Evolutionary conservation across 1,140 invertebrate genomes (phyloP).

Genomic region (Rhyzopertha dominica): DNA sequence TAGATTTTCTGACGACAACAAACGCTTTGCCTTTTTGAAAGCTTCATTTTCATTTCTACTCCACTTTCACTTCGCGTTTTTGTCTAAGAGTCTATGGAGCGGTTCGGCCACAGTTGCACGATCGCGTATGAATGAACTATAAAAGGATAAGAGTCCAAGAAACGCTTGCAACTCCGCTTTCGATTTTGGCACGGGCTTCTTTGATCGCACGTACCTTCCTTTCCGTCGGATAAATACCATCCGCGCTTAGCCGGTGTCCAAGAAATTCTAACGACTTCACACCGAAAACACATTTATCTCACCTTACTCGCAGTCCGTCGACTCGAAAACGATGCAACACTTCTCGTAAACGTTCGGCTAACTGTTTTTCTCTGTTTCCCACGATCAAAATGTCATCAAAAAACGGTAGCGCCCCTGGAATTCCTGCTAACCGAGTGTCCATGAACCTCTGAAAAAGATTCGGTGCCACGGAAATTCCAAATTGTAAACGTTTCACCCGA

Average conservation of each 20-base stretch:
- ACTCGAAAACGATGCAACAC: constrained; percentile 21
- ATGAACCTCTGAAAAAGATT: constrained; percentile 43
- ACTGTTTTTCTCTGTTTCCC: constrained; percentile 23
- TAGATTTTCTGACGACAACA: constrained; percentile 35
- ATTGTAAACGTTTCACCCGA: constrained; percentile 18
- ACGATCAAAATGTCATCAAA: constrained; percentile 42
- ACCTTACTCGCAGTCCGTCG: constrained; percentile 36
- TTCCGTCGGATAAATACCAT: constrained; percentile 33
- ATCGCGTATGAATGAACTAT: constrained; percentile 39
- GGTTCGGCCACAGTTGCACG: constrained; percentile 28
- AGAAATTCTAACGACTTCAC: too few relatives aligned
- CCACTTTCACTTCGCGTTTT: constrained; percentile 35
- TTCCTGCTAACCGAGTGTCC: constrained; percentile 33
- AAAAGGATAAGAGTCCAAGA: constrained; percentile 43
- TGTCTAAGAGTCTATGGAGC: constrained; percentile 24
- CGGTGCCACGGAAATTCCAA: constrained; percentile 21
- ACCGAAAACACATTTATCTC: constrained; percentile 40
- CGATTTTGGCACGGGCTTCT: constrained; percentile 41
- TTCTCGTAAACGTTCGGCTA: constrained; percentile 4
- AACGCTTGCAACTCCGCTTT: constrained; percentile 40
- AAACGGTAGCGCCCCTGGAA: constrained; percentile 33
- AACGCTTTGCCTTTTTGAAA: constrained; percentile 35
- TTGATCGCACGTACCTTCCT: constrained; percentile 41
- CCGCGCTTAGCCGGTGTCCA: constrained; percentile 33
- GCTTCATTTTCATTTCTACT: constrained; percentile 25